Evolutionary conservation across 1,140 invertebrate genomes (phyloP).

Genomic region (Drosophila tsacasi): DNA sequence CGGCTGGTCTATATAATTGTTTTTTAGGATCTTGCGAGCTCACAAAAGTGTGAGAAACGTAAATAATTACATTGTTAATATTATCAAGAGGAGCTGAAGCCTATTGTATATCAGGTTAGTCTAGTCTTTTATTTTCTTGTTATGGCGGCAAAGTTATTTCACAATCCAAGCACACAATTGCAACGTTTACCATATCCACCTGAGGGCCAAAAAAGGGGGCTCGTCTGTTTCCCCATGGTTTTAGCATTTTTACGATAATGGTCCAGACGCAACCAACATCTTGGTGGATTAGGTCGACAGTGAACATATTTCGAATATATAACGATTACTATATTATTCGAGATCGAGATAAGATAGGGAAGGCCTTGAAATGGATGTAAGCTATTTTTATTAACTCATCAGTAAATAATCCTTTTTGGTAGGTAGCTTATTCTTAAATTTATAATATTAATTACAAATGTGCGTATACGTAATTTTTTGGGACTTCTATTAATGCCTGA

Average conservation of each 20-base stretch:
- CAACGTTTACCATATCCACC: background rate
- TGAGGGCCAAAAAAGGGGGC: slow-evolving; percentile 16
- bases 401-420: too few relatives aligned
- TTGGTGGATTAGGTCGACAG: slow-evolving; percentile 13
- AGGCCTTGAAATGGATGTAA: background rate
- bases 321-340: background rate
- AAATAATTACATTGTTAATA: slow-evolving; percentile 27
- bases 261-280: background rate
- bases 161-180: slow-evolving; percentile 12
- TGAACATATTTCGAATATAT: background rate
- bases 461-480: too few relatives aligned
- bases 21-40: slow-evolving; percentile 4
- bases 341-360: background rate
- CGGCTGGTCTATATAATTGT: background rate
- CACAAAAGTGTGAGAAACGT: background rate
- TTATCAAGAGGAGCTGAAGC: background rate
- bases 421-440: too few relatives aligned
- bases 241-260: background rate
- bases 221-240: background rate
- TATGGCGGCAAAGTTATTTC: background rate
- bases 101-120: background rate
- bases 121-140: background rate
- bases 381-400: too few relatives aligned
- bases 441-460: too few relatives aligned
- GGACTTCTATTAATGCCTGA: too few relatives aligned